phyloP scores from a whole-genome alignment of 2,797 vertebrate species.

The Gymnopithys bicolor region DNA sequence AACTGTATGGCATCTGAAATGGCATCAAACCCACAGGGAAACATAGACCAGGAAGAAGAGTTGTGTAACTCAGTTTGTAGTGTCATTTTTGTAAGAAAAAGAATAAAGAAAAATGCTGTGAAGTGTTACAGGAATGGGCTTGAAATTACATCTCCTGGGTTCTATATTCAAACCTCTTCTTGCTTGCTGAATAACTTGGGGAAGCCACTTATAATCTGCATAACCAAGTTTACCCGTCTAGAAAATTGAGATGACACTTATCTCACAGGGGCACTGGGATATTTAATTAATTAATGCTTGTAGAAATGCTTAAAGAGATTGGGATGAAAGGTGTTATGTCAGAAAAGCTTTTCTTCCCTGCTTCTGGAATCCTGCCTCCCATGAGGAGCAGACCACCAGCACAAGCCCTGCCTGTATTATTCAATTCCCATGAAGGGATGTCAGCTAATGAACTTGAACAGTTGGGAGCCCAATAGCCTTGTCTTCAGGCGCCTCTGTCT shows the following conservation, averaged over 20 bases:
- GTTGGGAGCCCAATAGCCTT: not conserved
- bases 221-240: conserved; percentile 37
- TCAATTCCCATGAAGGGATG: not conserved
- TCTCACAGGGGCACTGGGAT: conserved; percentile 17
- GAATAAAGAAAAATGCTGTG: not conserved
- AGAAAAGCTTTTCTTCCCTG: conserved; percentile 10
- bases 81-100: not conserved
- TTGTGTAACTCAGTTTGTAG: not conserved
- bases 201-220: conserved; percentile 38
- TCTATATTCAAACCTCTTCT: not conserved
- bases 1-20: not conserved
- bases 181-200: conserved; percentile 9
- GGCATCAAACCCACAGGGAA: not conserved
- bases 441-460: not conserved
- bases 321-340: conserved; percentile 38
- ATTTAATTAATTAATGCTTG: conserved; percentile 63
- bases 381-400: conserved; percentile 44
- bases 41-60: not conserved
- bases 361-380: conserved; percentile 35
- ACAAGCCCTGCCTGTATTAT: not conserved
- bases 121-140: not conserved
- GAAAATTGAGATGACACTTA: conserved; percentile 63
- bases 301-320: conserved; percentile 36
- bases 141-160: not conserved
- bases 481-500: not conserved